Evolutionary conservation across 2,797 vertebrate species (phyloP), one percentile per base, ranked within the genome.

Genomic region (Microcaecilia unicolor): DNA sequence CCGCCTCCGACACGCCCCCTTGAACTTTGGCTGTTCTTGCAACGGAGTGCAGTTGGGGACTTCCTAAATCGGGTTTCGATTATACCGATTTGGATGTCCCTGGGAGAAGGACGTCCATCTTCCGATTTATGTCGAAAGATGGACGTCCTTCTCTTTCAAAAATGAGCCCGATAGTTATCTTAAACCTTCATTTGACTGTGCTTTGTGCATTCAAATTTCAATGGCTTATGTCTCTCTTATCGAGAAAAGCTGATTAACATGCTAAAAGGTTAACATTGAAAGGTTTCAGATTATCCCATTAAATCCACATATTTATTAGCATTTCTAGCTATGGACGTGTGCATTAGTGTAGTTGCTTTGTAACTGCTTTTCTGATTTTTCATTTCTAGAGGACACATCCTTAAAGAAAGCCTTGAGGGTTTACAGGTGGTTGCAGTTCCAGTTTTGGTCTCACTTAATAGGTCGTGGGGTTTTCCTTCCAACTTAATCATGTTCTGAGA

Each of bases 241-340:
- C 13, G 17, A 15, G 34, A 48, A 25, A 51, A 48, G 28, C 22
- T 44, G 42, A 16, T 59, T 44, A 57, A 38, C 34, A 67, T 65
- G 47, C 44, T 61, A 36, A 48, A 56, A 59, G 41, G 31, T 70
- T 61, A 61, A 55, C 37, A 44, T 45, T 59, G 64, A 54, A 65
- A 68, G 28, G 18, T 63, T 66, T 69, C 63, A 49, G 57, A 55
- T 72, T 61, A 65, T 45, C 29, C 64, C 64, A 64, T 38, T 57
- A 46, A 70, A 71, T 70, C 58, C 44, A 31, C 20, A 9, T 37
- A 38, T 25, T 48, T 55, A 37, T 46, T 68, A 48, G 53, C 51
- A 61, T 57, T 65, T 63, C 55, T 42, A 61, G 44, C 31, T 51
- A 61, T n/a, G n/a, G 60, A 47, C n/a, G 38, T 40, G n/a, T n/a